phyloP scores from a whole-genome alignment of 2,888 invertebrate species.

The Synergus laeviventris region DNA sequence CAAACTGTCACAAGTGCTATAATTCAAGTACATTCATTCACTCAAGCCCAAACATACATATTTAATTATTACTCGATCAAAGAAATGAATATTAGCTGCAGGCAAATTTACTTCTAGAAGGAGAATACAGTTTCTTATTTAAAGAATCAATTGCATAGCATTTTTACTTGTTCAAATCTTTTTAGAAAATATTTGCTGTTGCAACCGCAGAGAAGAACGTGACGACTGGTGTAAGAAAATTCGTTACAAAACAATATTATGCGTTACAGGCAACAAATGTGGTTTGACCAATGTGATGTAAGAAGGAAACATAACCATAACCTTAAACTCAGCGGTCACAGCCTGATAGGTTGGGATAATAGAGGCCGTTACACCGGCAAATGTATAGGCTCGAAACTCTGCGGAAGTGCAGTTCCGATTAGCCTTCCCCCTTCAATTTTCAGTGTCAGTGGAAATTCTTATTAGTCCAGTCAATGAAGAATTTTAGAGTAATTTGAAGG shows the following conservation, averaged over 20 bases:
- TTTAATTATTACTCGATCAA: too few species aligned
- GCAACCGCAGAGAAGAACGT: neutral
- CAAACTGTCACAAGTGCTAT: too few species aligned
- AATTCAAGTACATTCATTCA: too few species aligned
- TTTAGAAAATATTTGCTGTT: neutral
- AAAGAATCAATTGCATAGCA: neutral
- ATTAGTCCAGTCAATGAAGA: too few species aligned
- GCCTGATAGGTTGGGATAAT: conserved; percentile 58
- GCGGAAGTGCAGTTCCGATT: neutral
- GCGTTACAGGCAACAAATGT: neutral
- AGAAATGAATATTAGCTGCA: too few species aligned
- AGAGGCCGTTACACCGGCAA: conserved; percentile 53
- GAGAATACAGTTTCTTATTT: neutral
- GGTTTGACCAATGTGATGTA: conserved; percentile 18
- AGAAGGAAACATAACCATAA: conserved; percentile 43
- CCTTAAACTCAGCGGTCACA: conserved; percentile 59
- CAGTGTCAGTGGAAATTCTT: neutral
- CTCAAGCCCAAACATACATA: too few species aligned
- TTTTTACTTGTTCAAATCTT: neutral
- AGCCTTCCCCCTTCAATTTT: conserved; percentile 3
- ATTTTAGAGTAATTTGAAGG: too few species aligned
- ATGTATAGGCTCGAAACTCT: conserved; percentile 10
- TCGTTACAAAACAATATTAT: conserved; percentile 27
- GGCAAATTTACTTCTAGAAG: too few species aligned
- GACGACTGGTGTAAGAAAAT: conserved; percentile 3